Conservation (phyloP, 2,888 invertebrate genomes). For the Amblyjoppa proteus region DNA sequence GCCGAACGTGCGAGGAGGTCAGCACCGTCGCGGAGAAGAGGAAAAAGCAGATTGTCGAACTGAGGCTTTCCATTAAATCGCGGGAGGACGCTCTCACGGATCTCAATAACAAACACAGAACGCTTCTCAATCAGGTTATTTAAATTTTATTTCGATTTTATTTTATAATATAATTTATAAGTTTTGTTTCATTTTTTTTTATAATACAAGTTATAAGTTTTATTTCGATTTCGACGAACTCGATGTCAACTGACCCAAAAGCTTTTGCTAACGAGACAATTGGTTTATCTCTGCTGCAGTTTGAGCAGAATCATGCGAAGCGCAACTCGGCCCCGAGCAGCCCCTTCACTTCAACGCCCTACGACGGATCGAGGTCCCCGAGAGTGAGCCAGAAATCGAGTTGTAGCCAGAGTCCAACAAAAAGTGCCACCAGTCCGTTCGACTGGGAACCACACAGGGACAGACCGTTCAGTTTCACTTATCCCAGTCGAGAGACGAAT, state of each 20-base stretch:
- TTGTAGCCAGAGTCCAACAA: constrained; percentile 72
- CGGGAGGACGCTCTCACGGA: constrained; percentile 85
- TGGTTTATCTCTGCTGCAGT: constrained; percentile 69
- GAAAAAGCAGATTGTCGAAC: constrained; percentile 85
- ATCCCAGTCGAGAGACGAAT: constrained; percentile 47
- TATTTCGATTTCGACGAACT: too few species aligned
- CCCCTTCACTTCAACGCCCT: constrained; percentile 74
- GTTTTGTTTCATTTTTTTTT: constrained; percentile 5
- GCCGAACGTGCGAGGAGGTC: constrained; percentile 79
- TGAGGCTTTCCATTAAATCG: constrained; percentile 83
- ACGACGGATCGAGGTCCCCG: constrained; percentile 73
- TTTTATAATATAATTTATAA: neutral
- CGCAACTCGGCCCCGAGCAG: constrained; percentile 79
- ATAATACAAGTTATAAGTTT: neutral
- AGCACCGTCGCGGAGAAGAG: constrained; percentile 83
- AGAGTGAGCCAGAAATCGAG: constrained; percentile 72
- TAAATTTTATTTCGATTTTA: constrained; percentile 23
- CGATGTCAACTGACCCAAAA: neutral
- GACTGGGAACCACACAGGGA: constrained; percentile 78
- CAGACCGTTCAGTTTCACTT: constrained; percentile 67
- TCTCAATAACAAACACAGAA: constrained; percentile 84
- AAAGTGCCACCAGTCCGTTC: constrained; percentile 71
- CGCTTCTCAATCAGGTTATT: constrained; percentile 80
- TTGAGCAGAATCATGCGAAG: constrained; percentile 79
- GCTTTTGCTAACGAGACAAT: neutral